Conservation (phyloP, 2,888 invertebrate species). For the Rhingia rostrata region DNA sequence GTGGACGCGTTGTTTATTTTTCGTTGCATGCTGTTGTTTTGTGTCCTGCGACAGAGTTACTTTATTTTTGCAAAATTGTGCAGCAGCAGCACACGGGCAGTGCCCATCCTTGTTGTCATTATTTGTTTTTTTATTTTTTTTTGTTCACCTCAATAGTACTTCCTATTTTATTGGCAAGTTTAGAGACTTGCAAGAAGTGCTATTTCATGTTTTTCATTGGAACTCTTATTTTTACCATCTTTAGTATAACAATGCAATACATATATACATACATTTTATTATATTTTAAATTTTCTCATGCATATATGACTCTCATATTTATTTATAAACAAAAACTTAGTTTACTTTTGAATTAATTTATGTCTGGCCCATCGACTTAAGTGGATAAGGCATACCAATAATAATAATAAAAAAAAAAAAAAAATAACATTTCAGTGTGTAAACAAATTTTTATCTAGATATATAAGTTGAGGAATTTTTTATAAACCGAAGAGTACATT, state of each 20-base stretch:
- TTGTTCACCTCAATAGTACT: neutral
- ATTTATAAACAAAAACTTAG: slow-evolving; percentile 1
- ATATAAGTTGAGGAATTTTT: slow-evolving; percentile 66
- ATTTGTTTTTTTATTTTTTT: neutral
- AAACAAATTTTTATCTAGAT: slow-evolving; percentile 71
- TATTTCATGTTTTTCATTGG: slow-evolving; percentile 1
- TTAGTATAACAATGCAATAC: slow-evolving; percentile 39
- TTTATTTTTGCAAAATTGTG: slow-evolving; percentile 16
- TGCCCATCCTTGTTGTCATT: neutral
- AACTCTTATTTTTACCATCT: slow-evolving; percentile 3
- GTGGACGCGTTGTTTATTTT: slow-evolving; percentile 61
- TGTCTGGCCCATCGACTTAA: slow-evolving; percentile 56
- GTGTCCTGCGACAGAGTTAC: slow-evolving; percentile 27
- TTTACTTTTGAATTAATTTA: slow-evolving; percentile 8
- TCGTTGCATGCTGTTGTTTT: slow-evolving; percentile 31
- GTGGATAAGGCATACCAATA: slow-evolving; percentile 4
- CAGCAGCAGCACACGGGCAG: slow-evolving; percentile 29
- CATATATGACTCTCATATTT: neutral
- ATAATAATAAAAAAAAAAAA: slow-evolving; percentile 19
- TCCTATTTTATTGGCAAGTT: slow-evolving; percentile 8
- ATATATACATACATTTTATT: too few species aligned
- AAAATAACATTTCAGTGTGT: slow-evolving; percentile 41
- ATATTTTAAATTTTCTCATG: neutral
- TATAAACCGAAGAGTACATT: slow-evolving; percentile 50
- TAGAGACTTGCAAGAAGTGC: neutral